phyloP scores from a whole-genome alignment of 2,113 vertebrate species.

The Panthera leo region DNA sequence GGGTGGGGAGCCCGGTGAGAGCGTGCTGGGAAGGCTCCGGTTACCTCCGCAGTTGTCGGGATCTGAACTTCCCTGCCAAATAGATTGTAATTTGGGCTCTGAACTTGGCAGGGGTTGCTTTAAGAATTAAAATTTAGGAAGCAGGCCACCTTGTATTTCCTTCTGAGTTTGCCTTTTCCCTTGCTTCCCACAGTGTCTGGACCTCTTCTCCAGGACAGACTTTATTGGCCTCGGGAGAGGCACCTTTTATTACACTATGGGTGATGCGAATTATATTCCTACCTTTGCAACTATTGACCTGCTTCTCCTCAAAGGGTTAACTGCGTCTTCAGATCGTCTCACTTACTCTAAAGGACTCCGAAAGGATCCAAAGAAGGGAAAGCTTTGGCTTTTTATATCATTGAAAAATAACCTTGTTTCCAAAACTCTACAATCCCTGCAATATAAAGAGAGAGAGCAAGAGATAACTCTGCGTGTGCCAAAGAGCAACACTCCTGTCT shows the following conservation, averaged over 20 bases:
- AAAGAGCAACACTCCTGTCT: neutral
- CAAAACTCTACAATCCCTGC: neutral
- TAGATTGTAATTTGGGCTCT: neutral
- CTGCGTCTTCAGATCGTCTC: neutral
- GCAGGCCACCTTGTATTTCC: neutral
- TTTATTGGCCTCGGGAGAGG: neutral
- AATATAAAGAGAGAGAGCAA: neutral
- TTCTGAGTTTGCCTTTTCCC: neutral
- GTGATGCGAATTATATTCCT: neutral
- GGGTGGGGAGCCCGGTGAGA: neutral
- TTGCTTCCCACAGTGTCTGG: neutral
- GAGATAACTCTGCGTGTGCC: neutral
- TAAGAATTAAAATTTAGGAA: neutral
- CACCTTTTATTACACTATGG: neutral
- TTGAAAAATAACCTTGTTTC: constrained; percentile 27
- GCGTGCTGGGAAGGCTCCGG: neutral
- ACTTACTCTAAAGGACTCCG: neutral
- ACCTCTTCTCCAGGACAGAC: neutral
- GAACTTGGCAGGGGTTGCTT: neutral
- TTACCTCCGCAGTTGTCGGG: neutral
- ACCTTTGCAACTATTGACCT: neutral
- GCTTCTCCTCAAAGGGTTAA: neutral
- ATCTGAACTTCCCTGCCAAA: neutral
- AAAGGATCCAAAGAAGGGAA: neutral
- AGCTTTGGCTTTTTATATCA: neutral